Base-by-base conservation (phyloP, 2,797 vertebrate species). In the Labroides dimidiatus region DNA sequence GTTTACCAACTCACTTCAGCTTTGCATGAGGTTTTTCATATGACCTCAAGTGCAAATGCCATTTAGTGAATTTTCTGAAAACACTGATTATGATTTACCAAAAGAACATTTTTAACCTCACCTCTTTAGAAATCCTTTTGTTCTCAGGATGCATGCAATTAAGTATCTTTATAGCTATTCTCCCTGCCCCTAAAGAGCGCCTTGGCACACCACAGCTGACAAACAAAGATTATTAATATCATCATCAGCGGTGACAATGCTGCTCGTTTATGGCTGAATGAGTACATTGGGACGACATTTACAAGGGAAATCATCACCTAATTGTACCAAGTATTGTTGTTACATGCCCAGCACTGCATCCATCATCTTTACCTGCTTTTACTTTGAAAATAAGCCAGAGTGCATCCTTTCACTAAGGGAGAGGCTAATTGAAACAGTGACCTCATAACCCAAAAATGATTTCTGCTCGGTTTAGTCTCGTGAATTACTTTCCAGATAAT, bases 391-490 rank as follows among this genome's bases (percentile, higher is more conserved):
- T 52, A 54, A 49, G 45, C 47, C 67, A 57, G 81, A 82, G 56
- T 51, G 55, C 64, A 78, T 72, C 63, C 57, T 65, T 52, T 83
- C 81, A 82, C 69, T 47, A 57, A 27, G 43, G 41, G n/a, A 21
- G 48, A 24, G 27, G 77, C 69, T 87, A 85, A 86, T 88, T 87
- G 77, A 90, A 78, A 85, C 59, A 48, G 53, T 60, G 75, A 76
- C 81, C 81, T 77, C 73, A 41, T 84, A 89, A 88, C 86, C 87
- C 71, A 66, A 80, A 85, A 89, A 81, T 67, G 55, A 84, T 75
- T 80, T 89, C 74, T 77, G 70, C 43, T 80, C 75, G 84, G 71
- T 71, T 59, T 67, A 78, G 82, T 68, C 45, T 68, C 41, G 30
- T 37, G 69, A 87, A 82, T 87, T 72, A 84, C 62, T 83, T 80